Evolutionary conservation across 2,888 invertebrate genomes (phyloP), one percentile per base, ranked within the genome.

Genomic region (Neoaliturus tenellus): DNA sequence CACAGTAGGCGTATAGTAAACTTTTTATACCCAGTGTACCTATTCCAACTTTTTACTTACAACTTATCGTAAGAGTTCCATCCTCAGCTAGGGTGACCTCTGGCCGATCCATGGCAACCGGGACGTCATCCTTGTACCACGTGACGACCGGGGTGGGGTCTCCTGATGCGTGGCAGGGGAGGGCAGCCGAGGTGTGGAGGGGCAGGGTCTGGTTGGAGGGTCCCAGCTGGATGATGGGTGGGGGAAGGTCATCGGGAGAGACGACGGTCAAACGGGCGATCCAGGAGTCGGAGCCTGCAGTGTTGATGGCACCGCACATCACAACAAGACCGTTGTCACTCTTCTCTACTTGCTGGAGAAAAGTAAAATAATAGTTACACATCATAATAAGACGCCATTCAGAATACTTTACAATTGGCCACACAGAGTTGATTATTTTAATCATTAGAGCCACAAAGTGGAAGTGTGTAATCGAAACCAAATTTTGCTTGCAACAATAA

Each of bases 141-240:
- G 95, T 95, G 86, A 96, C 95, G 85, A 95, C 93, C 69, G 96
- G 96, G 86, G 93, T 93, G 0, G 88, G 88, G 10, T 83, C 86
- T 6, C 88, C 88, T 12, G 87, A 86, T 0, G 96, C 97, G 88
- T 95, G 94, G 89, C 98, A 98, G 58, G 95, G 95, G 89, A 98
- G 92, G 89, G 95, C 94, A 75, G 97, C 98, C 89, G 96, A 94
- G 83, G 97, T 96, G 90, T 96, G 95, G 87, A 96, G 93, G 85
- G 98, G 97, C 89, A 98, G 92, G 71, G 98, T 98, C 93, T 98
- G 98, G 92, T 98, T 98, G 89, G 96, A 95, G 85, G 98, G 98
- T 44, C 98, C 98, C 89, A 95, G 93, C 88, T 95, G 94, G 90
- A 98, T 98, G 88, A 98, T 95, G 84, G 98, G 98, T 85, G 98